Evolutionary conservation across 2,113 vertebrate genomes (phyloP).

Genomic region (Psephotus haematonotus): DNA sequence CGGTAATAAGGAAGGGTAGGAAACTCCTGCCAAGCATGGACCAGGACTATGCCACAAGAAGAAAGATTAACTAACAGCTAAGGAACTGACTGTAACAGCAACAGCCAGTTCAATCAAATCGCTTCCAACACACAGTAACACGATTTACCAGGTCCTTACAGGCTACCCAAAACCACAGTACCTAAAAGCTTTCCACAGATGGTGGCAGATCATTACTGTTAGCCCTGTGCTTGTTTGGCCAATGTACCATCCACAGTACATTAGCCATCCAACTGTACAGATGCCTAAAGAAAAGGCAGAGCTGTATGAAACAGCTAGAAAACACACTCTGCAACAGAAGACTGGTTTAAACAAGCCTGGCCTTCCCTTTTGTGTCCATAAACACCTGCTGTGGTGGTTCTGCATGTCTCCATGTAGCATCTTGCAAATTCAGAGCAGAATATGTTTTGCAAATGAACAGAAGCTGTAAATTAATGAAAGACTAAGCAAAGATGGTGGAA

Average conservation of each 20-base stretch:
- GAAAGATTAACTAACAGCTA: background rate
- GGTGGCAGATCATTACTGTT: background rate
- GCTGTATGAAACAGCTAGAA: background rate
- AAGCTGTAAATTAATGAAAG: background rate
- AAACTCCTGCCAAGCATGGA: background rate
- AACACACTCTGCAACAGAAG: background rate
- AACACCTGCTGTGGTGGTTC: background rate
- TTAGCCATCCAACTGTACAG: background rate
- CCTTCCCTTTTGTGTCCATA: background rate
- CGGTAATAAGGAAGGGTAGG: background rate
- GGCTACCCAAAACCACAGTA: background rate
- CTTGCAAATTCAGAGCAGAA: background rate
- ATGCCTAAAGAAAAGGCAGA: background rate
- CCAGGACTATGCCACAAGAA: background rate
- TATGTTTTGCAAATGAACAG: background rate
- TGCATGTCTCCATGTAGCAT: background rate
- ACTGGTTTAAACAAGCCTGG: background rate
- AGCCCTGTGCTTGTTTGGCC: background rate
- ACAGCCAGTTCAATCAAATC: background rate
- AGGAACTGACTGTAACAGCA: background rate
- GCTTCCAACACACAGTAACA: background rate
- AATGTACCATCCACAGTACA: background rate
- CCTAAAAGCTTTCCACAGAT: background rate
- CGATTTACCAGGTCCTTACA: background rate
- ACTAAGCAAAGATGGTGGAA: background rate